phyloP scores from a whole-genome alignment of 1,140 invertebrate genomes.

The Planococcus citri region DNA sequence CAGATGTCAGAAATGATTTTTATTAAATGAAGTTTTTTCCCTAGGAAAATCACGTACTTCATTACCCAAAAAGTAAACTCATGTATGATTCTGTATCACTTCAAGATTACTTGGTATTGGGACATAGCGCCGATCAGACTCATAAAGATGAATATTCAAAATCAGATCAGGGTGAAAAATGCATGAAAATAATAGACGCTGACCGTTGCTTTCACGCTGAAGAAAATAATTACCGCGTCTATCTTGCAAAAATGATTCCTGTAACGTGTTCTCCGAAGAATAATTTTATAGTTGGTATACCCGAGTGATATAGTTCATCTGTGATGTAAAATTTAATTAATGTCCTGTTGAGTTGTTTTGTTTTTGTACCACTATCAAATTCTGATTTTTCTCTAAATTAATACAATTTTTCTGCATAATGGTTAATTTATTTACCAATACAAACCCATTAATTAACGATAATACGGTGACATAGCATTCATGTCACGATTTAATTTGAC shows the following conservation, averaged over 20 bases:
- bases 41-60: slow-evolving; percentile 45
- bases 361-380: too few relatives aligned
- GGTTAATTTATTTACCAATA: too few relatives aligned
- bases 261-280: slow-evolving; percentile 82
- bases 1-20: background rate
- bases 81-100: slow-evolving; percentile 40
- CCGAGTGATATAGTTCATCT: slow-evolving; percentile 12
- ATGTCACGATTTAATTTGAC: too few relatives aligned
- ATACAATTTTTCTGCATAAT: too few relatives aligned
- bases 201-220: slow-evolving; percentile 63
- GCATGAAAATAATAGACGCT: slow-evolving; percentile 79
- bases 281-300: slow-evolving; percentile 72
- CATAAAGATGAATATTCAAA: slow-evolving; percentile 48
- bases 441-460: too few relatives aligned
- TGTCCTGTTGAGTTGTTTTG: too few relatives aligned
- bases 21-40: slow-evolving; percentile 20
- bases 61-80: slow-evolving; percentile 54
- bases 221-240: slow-evolving; percentile 59
- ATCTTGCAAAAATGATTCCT: slow-evolving; percentile 61
- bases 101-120: slow-evolving; percentile 62
- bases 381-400: too few relatives aligned
- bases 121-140: slow-evolving; percentile 82
- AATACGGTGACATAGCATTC: too few relatives aligned
- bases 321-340: too few relatives aligned
- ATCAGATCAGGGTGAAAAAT: slow-evolving; percentile 56